These are phyloP conservation scores for Cerceris ruficornis DNA, from an alignment of 2,888 invertebrate species.

Conservation along the genomic window DNA sequence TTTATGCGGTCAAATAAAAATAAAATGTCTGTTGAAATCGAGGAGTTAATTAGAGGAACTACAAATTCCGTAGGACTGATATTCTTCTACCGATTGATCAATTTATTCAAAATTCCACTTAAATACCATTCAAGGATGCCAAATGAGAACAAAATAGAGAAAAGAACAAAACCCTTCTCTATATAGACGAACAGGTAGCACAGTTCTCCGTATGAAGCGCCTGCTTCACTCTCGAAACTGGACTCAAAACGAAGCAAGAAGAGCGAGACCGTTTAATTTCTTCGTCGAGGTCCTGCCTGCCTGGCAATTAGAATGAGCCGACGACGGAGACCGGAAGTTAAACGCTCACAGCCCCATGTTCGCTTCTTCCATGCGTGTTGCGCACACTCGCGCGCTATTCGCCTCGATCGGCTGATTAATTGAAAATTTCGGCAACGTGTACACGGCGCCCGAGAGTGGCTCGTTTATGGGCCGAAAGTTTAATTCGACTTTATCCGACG, in stretches of 20 bases:
- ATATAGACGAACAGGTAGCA: slow-evolving; percentile 29
- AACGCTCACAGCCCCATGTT: slow-evolving; percentile 52
- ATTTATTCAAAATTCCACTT: no score
- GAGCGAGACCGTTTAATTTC: slow-evolving; percentile 63
- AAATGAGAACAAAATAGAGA: background rate
- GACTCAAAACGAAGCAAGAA: slow-evolving; percentile 53
- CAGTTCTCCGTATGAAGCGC: background rate
- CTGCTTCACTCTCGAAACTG: slow-evolving; percentile 51
- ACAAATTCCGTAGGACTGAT: no score
- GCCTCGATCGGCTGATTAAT: slow-evolving; percentile 24
- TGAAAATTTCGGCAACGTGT: slow-evolving; percentile 39
- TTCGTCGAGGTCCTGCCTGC: slow-evolving; percentile 57
- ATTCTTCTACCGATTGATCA: no score
- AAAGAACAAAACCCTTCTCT: slow-evolving; percentile 5
- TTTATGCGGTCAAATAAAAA: no score
- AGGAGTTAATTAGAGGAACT: no score
- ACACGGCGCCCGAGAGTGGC: slow-evolving; percentile 31
- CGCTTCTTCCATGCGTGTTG: slow-evolving; percentile 61
- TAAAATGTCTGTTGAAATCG: no score
- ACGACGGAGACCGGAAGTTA: slow-evolving; percentile 63
- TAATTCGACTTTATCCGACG: slow-evolving; percentile 19
- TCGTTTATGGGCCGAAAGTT: slow-evolving; percentile 11
- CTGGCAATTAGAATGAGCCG: slow-evolving; percentile 67
- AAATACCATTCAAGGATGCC: background rate
- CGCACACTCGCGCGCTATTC: slow-evolving; percentile 16